Evolutionary conservation across 2,113 vertebrate genomes (phyloP), one percentile per base, ranked within the genome.

Genomic region (Oryzias celebensis): DNA sequence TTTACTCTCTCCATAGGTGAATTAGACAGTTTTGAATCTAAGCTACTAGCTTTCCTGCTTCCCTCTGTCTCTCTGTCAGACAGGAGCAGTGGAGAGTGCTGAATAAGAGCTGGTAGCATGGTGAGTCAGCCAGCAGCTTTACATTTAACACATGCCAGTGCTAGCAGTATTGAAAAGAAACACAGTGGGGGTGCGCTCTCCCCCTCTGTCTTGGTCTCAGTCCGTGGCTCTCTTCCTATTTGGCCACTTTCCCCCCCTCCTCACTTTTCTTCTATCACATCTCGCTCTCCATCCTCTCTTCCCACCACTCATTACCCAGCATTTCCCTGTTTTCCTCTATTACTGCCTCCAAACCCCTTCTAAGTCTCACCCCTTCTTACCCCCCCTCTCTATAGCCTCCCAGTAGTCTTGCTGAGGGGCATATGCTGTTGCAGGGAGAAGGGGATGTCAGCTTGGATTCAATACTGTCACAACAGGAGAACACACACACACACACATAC

Each of bases 101-200:
- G 88, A 87, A 86, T 84, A 82, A 75, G 80, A 86, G 84, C 88
- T 80, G 88, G 82, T 81, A 66, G 80, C 80, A 28, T 88, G 86
- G 86, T 88, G 88, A 90, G 86, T 87, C 88, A 90, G 88, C 86
- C 86, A 73, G 78, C 83, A 86, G 85, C 86, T 90, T 90, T 85
- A 88, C 86, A 85, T 89, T 89, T 89, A 89, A 86, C 88, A 88
- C 85, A 88, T 87, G 85, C 88, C 87, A 90, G 83, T 68, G 79
- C 80, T 85, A 90, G 85, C 81, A 82, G 83, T 81, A 83, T 80
- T 83, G 83, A 88, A 77, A 80, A 77, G 84, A 67, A 80, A 63
- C 80, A 15, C 79, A 77, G 79, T 60, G 75, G 87, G 87, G 81
- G 81, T 66, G 84, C 79, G 77, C 73, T 81, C 81, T 80, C 80